Conservation (phyloP, 2,888 invertebrate species). For the Hirudinaria manillensis region DNA sequence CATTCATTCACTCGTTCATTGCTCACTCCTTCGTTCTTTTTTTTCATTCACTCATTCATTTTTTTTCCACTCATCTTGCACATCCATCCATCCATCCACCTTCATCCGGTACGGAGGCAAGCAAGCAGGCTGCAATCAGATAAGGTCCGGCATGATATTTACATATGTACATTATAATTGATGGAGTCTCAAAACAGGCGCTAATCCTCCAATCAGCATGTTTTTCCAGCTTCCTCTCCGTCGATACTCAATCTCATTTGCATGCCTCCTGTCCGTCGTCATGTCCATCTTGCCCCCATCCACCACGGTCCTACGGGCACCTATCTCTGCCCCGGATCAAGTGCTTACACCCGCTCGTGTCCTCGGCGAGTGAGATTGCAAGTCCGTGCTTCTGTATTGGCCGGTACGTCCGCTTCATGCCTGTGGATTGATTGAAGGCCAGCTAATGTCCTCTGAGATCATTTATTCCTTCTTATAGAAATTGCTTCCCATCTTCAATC, state of each 20-base stretch:
- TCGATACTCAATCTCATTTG: slow-evolving; percentile 16
- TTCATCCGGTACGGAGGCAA: background rate
- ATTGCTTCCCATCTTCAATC: slow-evolving; percentile 18
- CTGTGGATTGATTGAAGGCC: slow-evolving; percentile 8
- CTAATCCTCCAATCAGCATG: slow-evolving; percentile 14
- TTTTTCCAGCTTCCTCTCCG: background rate
- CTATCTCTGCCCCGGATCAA: background rate
- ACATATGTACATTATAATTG: slow-evolving; percentile 15
- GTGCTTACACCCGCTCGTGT: background rate
- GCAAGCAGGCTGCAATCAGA: slow-evolving; percentile 9
- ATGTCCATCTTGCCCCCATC: too few species aligned
- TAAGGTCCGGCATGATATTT: slow-evolving; percentile 2
- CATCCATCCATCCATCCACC: background rate
- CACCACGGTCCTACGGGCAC: background rate
- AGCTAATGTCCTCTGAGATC: slow-evolving; percentile 9
- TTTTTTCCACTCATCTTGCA: background rate
- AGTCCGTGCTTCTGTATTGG: background rate
- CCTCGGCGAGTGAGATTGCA: slow-evolving; percentile 7
- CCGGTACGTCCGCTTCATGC: background rate
- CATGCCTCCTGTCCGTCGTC: background rate
- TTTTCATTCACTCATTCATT: background rate
- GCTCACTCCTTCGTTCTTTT: background rate
- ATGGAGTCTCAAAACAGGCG: slow-evolving; percentile 6
- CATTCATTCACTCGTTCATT: background rate
- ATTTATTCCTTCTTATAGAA: slow-evolving; percentile 19